phyloP scores from a whole-genome alignment of 2,113 vertebrate genomes.

The Siniperca chuatsi region DNA sequence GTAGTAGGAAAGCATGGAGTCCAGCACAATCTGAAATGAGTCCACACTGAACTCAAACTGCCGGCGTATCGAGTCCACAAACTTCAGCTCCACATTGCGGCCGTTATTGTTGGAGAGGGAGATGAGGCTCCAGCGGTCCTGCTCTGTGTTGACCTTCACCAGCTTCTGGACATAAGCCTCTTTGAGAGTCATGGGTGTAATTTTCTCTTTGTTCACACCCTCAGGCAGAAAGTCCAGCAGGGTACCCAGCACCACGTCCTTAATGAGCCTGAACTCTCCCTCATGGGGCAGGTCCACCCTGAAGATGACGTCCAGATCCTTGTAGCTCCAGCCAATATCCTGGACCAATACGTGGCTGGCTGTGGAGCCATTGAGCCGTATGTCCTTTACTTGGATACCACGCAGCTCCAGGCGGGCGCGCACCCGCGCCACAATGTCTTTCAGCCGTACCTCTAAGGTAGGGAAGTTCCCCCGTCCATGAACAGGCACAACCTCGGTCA shows the following conservation, averaged over 20 bases:
- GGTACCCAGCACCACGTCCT: constrained; percentile 93
- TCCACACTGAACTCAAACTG: constrained; percentile 99
- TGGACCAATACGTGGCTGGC: constrained; percentile 96
- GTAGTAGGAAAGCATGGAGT: constrained; percentile 93
- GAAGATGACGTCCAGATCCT: constrained; percentile 98
- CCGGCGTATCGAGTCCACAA: constrained; percentile 94
- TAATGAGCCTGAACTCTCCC: constrained; percentile 90
- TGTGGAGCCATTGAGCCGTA: constrained; percentile 95
- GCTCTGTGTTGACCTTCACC: constrained; percentile 95
- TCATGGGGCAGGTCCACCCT: constrained; percentile 92
- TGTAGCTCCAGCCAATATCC: constrained; percentile 95
- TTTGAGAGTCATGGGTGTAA: constrained; percentile 92
- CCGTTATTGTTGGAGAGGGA: constrained; percentile 98
- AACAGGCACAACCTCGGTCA: constrained; percentile 92
- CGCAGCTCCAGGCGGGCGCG: constrained; percentile 87
- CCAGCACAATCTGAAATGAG: constrained; percentile 98
- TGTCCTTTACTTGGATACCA: constrained; percentile 90
- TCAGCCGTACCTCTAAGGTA: constrained; percentile 92
- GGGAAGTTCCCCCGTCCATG: constrained; percentile 98
- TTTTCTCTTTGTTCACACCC: constrained; percentile 95
- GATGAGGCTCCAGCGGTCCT: constrained; percentile 98
- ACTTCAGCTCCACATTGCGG: constrained; percentile 97
- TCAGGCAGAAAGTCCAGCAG: constrained; percentile 96
- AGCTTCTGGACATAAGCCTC: constrained; percentile 98
- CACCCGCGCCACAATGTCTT: constrained; percentile 94